phyloP scores from a whole-genome alignment of 2,113 vertebrate species.

The Trematocara stigmaticum region DNA sequence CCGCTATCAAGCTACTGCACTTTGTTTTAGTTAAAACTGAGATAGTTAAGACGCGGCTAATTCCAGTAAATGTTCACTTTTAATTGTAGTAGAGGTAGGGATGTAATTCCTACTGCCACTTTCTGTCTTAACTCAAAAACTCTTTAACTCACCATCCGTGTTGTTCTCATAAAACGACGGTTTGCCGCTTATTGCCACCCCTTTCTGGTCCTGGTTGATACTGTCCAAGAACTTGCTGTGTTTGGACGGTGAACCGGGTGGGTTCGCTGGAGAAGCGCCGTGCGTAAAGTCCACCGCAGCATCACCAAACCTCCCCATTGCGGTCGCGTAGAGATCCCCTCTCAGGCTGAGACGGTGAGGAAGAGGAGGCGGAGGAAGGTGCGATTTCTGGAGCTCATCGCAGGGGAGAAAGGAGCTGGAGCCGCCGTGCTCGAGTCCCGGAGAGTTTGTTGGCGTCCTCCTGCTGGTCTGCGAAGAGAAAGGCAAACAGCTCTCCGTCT shows the following conservation, averaged over 20 bases:
- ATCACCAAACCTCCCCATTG: constrained; percentile 61
- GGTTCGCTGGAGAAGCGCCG: constrained; percentile 44
- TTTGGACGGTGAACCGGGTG: constrained; percentile 69
- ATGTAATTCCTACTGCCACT: neutral
- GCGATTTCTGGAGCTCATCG: constrained; percentile 68
- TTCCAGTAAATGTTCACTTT: neutral
- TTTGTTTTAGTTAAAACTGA: neutral
- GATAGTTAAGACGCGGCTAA: neutral
- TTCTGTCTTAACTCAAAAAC: neutral
- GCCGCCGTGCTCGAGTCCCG: constrained; percentile 63
- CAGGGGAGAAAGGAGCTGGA: constrained; percentile 65
- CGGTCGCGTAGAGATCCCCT: constrained; percentile 62
- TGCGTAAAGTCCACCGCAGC: constrained; percentile 68
- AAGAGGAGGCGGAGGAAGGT: constrained; percentile 46
- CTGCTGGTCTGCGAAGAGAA: constrained; percentile 71
- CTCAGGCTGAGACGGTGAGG: constrained; percentile 68
- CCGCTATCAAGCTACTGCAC: neutral
- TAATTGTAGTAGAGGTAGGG: neutral
- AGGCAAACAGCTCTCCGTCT: constrained; percentile 77
- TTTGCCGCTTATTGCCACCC: constrained; percentile 62
- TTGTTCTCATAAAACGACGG: constrained; percentile 70
- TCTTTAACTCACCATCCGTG: constrained; percentile 57
- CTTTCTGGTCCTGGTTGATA: constrained; percentile 65
- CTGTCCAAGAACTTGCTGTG: constrained; percentile 75
- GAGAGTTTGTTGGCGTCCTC: constrained; percentile 62